phyloP scores from a whole-genome alignment of 2,113 vertebrate species.

The Siniperca knerii region DNA sequence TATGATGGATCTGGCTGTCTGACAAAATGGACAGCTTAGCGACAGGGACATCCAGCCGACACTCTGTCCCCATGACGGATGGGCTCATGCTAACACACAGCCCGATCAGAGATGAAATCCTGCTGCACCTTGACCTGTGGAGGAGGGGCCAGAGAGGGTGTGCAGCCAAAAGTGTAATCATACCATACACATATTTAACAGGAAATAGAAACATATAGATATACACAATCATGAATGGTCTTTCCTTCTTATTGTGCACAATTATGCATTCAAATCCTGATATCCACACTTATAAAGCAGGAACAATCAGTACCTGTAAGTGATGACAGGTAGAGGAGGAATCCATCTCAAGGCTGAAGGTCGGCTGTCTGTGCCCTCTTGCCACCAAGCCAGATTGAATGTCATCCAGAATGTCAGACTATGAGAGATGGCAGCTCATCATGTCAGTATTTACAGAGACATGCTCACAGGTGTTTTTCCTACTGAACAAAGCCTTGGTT shows the following conservation, averaged over 20 bases:
- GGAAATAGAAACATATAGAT: constrained; percentile 29
- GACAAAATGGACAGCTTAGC: constrained; percentile 80
- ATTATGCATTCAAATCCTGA: constrained; percentile 54
- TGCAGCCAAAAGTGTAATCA: constrained; percentile 61
- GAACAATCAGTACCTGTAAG: too few relatives aligned
- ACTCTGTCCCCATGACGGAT: constrained; percentile 76
- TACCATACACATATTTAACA: constrained; percentile 39
- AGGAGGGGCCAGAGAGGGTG: constrained; percentile 41
- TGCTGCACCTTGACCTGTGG: constrained; percentile 76
- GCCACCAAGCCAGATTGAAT: constrained; percentile 68
- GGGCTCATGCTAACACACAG: constrained; percentile 63
- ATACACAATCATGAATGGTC: background rate
- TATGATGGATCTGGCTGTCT: constrained; percentile 76
- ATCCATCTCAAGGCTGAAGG: constrained; percentile 70
- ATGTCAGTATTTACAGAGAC: constrained; percentile 77
- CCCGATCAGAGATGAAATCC: constrained; percentile 73
- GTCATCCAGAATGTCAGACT: constrained; percentile 70
- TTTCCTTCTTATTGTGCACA: constrained; percentile 45
- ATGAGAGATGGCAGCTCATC: constrained; percentile 76
- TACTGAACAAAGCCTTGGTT: constrained; percentile 64
- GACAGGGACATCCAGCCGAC: constrained; percentile 76
- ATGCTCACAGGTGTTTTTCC: constrained; percentile 58
- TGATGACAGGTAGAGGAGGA: too few relatives aligned
- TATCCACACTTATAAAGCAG: background rate
- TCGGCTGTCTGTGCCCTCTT: constrained; percentile 55